Percentiles rank a stretch among this genome's conserved stretches.
phyloP scores from a whole-genome alignment of 2,797 vertebrate species.

The Margarornis squamiger region DNA sequence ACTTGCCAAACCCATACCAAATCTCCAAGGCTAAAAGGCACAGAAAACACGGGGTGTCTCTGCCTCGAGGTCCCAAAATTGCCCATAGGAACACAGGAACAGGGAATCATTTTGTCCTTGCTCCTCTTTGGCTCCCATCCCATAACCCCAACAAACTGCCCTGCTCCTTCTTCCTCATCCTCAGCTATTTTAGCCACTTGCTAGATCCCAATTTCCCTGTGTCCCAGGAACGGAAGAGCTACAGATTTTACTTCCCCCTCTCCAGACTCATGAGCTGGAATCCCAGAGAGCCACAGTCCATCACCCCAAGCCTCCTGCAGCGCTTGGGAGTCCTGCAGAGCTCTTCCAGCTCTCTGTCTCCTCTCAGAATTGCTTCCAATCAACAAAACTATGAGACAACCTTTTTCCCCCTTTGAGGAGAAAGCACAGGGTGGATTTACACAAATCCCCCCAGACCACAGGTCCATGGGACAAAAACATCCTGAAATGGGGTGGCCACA shows the following conservation, averaged over 20 bases:
- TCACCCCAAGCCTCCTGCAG: background rate
- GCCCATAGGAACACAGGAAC: rapidly evolving
- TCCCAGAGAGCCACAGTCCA: rapidly evolving
- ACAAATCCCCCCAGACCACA: rapidly evolving
- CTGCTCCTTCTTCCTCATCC: background rate
- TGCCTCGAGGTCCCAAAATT: background rate
- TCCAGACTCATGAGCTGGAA: rapidly evolving
- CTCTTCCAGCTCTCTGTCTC: background rate
- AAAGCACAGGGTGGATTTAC: background rate
- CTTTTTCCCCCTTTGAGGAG: background rate
- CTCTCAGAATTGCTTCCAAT: background rate
- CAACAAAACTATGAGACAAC: background rate
- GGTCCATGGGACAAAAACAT: rapidly evolving
- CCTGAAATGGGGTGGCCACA: rapidly evolving
- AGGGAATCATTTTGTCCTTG: background rate
- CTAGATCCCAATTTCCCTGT: rapidly evolving
- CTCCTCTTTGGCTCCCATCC: background rate
- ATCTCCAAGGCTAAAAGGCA: background rate
- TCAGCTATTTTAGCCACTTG: background rate
- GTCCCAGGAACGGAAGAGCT: background rate
- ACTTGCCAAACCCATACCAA: background rate
- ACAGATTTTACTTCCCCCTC: background rate
- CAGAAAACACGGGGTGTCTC: background rate
- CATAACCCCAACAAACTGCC: rapidly evolving
- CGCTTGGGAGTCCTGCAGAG: rapidly evolving